phyloP scores from a whole-genome alignment of 1,140 invertebrate species.

The Pentalonia nigronervosa region DNA sequence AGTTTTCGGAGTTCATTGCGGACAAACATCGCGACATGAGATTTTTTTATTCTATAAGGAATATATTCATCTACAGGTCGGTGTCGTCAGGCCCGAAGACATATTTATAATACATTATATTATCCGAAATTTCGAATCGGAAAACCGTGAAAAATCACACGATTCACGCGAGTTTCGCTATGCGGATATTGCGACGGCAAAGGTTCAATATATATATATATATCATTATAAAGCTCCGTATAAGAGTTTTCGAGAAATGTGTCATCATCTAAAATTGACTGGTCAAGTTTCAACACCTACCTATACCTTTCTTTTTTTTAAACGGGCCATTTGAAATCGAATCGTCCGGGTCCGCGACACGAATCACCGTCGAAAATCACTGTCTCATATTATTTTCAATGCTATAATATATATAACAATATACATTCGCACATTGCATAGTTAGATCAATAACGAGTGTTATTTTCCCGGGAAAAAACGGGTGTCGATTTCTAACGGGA shows the following conservation, averaged over 20 bases:
- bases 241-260: not conserved
- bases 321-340: not conserved
- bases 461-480: not conserved
- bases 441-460: not conserved
- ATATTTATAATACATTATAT: too few relatives aligned
- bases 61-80: too few relatives aligned
- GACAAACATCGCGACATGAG: too few relatives aligned
- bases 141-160: not conserved
- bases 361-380: not conserved
- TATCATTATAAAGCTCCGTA: too few relatives aligned
- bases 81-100: too few relatives aligned
- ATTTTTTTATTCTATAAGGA: too few relatives aligned
- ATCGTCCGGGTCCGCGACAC: not conserved
- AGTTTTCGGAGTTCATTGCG: too few relatives aligned
- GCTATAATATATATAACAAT: not conserved
- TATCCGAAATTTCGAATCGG: too few relatives aligned
- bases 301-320: not conserved
- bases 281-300: not conserved
- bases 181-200: too few relatives aligned
- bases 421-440: too few relatives aligned
- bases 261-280: not conserved
- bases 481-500: constrained; percentile 26
- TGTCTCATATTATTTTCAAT: not conserved
- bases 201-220: not conserved
- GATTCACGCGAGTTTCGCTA: not conserved